Conservation (phyloP, 2,113 vertebrate species). For the Oryctolagus cuniculus region mOryCun1.1 NC_091440.1:129086001-129086500, state of each 20-base stretch:
- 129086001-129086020: no score
- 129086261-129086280: neutral
- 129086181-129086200: constrained; percentile 7
- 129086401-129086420: no score
- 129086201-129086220: constrained; percentile 9
- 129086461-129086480: no score
- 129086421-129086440: no score
- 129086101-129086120: neutral
- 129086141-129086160: constrained; percentile 31
- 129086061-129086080: neutral
- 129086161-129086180: constrained; percentile 13
- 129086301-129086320: neutral
- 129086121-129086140: neutral
- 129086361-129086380: constrained; percentile 2
- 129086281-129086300: neutral
- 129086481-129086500: no score
- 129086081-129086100: neutral
- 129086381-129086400: neutral
- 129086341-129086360: neutral
- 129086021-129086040: no score
- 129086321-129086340: neutral
- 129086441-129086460: no score
- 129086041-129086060: no score
- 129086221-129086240: constrained; percentile 19
- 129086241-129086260: constrained; percentile 25